phyloP scores from a whole-genome alignment of 2,888 invertebrate genomes.

The Andrena bucephala region DNA sequence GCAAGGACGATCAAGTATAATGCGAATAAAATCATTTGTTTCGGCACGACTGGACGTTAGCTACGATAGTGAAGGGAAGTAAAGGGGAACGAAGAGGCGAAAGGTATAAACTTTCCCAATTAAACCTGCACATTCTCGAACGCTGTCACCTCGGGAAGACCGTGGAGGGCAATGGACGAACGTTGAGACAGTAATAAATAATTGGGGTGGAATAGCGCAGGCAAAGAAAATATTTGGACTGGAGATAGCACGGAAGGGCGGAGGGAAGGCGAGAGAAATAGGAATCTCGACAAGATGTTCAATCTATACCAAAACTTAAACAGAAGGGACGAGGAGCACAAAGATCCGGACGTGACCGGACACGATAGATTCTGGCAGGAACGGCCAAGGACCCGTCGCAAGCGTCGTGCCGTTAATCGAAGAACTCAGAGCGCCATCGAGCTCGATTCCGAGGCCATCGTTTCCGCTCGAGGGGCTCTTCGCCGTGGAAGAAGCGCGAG shows the following conservation, averaged over 20 bases:
- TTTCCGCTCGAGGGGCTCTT: conserved; percentile 77
- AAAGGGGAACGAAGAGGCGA: no score
- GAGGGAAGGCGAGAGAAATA: conserved; percentile 2
- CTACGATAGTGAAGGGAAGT: no score
- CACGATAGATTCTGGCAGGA: conserved; percentile 93
- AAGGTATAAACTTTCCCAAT: no score
- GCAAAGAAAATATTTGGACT: neutral
- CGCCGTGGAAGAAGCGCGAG: conserved; percentile 87
- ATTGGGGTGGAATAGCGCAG: no score
- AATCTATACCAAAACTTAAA: conserved; percentile 91
- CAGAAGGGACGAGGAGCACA: conserved; percentile 86
- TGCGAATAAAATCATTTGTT: no score
- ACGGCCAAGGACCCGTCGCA: conserved; percentile 86
- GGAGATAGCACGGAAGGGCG: no score
- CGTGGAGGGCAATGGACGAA: no score
- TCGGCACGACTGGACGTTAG: no score
- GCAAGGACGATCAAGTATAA: no score
- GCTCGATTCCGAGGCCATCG: conserved; percentile 81
- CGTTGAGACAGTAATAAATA: no score
- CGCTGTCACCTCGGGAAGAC: no score
- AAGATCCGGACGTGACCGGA: conserved; percentile 88
- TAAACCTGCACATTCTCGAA: no score
- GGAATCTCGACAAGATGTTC: conserved; percentile 87
- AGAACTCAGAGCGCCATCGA: conserved; percentile 83
- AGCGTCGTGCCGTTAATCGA: conserved; percentile 81